Base-by-base conservation (phyloP, 2,888 invertebrate genomes). In the Bellardia pandia region DNA sequence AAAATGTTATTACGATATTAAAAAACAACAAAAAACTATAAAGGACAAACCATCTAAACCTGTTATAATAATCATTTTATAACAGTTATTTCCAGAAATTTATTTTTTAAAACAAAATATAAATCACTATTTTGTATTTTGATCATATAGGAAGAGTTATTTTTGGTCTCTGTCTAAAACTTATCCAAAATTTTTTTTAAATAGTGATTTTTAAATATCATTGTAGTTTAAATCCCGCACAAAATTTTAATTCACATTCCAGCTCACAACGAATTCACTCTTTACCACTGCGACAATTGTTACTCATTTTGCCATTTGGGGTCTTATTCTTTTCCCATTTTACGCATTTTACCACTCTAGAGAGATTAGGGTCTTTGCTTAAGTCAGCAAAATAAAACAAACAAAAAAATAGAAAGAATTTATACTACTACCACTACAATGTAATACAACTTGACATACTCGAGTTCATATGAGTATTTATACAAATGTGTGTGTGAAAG, bases 301-400 rank as follows among this genome's bases (percentile, higher is more conserved):
- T 66, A 79, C 48, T 81, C 30, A 48, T 80, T 60, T 78, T 86
- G 30, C 76, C 83, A 84, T 86, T 84, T 66, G 80, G 80, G 66
- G 33, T 58, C 48, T 60, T 69, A 68, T 78, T 68, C 40, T 77
- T 71, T 71, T 66, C 45, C 66, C 74, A 72, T 75, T 85, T 79
- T 79, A 85, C 79, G 85, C 79, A 85, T 85, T 79, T 83, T 75
- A 45, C 68, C 79, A 85, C 85, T 85, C 62, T 48, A 53, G 77
- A 81, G 86, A 80, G 77, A 87, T 87, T 78, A 86, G 78, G 77
- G 69, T 75, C 84, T 74, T 60, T 72, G 80, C 80, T 78, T 81
- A 86, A 78, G 74, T 85, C 86, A 84, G 78, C 71, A 83, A 62
- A 82, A 79, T 42, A 33, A 71, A 77, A 83, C 23, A 75, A 77